Base-by-base conservation (phyloP, 1,140 invertebrate genomes). In the Colletes latitarsis region DNA sequence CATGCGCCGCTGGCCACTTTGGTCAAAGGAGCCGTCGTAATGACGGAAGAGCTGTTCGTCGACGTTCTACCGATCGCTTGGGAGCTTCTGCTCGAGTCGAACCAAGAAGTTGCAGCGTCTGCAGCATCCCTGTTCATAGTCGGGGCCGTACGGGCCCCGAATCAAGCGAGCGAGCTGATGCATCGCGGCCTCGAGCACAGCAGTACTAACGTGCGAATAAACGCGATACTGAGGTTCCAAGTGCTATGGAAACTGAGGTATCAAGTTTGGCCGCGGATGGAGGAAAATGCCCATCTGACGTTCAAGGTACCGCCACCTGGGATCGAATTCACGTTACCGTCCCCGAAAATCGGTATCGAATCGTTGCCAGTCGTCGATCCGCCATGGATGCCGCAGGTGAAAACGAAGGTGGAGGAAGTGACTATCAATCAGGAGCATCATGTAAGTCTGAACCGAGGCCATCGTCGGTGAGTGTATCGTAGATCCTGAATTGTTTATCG, bases 221-320 rank as follows among this genome's bases (percentile, higher is more conserved):
- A 96, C 89, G 96, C 97, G 4, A 95, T 98, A 81, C 92, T 98
- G 57, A 96, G 97, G 81, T 99, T 99, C 94, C 96, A 99, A 95
- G 96, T 98, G 10, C 94, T 99, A 53, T 99, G 99, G 99, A 98
- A 98, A 90, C 96, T 98, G 85, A 94, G 99, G n/a, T 99, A 98
- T 92, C 99, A 99, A 94, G 98, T 99, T 8, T 99, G 99, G 99
- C 97, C 98, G 0, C 95, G 99, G 80, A 99, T 99, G 98, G 99
- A 99, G 93, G 98, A 99, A 91, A 97, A 97, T 41, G 98, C 98
- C 6, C 98, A 99, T 72, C 90, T 97, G 19, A 97, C 96, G 0
- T 99, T 99, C 89, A 99, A 99, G 94, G 97, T 99, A 0, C 98
- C 99, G 6, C 99, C 99, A 0, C 99, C 99, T 0, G 98, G 98